Conservation (phyloP, 2,888 invertebrate genomes). For the Lottia scabra region DNA sequence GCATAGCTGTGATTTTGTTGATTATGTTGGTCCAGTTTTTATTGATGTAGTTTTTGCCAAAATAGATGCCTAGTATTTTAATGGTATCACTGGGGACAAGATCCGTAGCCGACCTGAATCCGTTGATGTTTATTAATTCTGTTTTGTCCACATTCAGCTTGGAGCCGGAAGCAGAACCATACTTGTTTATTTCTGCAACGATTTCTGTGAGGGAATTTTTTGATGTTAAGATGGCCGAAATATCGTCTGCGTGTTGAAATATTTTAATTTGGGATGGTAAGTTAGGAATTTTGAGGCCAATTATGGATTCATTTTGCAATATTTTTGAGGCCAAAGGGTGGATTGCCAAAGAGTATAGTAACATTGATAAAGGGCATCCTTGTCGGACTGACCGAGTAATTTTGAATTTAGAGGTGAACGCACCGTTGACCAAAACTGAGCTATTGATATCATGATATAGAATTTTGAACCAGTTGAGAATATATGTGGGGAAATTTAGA, state of each 20-base stretch:
- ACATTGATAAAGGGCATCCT: background rate
- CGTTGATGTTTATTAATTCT: background rate
- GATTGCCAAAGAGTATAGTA: background rate
- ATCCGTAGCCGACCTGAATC: background rate
- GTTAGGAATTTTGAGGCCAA: background rate
- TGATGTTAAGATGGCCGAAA: background rate
- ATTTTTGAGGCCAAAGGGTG: background rate
- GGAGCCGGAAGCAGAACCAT: background rate
- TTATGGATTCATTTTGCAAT: background rate
- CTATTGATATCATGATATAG: background rate
- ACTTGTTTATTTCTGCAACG: background rate
- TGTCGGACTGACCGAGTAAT: background rate
- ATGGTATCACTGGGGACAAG: background rate
- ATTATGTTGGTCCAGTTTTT: no score
- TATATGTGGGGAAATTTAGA: background rate
- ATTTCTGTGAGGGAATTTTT: background rate
- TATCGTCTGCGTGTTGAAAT: background rate
- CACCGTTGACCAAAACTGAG: background rate
- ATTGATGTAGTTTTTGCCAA: no score
- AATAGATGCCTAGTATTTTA: no score
- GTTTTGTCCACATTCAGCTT: background rate
- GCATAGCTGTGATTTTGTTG: no score
- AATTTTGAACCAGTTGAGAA: background rate
- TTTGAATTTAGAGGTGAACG: background rate
- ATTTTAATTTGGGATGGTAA: background rate